Base-by-base conservation (phyloP, 2,113 vertebrate genomes). In the Paralichthys olivaceus region DNA sequence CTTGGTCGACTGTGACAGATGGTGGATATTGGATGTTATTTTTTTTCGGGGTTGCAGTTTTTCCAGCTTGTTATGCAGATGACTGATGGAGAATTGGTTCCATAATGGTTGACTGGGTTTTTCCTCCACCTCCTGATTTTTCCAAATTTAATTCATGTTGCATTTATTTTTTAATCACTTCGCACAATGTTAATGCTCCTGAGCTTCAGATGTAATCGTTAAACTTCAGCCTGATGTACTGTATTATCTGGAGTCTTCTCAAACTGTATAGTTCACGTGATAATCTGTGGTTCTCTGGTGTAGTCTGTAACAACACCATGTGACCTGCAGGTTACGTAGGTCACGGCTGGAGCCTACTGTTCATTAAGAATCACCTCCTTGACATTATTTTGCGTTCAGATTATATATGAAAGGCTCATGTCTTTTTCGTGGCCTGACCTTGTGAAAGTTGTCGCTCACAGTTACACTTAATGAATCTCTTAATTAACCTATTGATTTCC, bases 401-500 rank as follows among this genome's bases (percentile, higher is more conserved):
- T 56, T 81, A 55, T 70, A 69, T 49, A 43, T 69, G 32, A 77
- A 80, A 80, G 55, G 15, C 37, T 69, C 12, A 1, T 43, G 45
- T 65, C 56, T 82, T 13, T 69, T 61, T 72, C 45, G 51, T 75
- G 56, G 58, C 70, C 83, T 57, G 75, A 79, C 78, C 75, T 81
- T 84, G 71, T 72, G 79, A 72, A 55, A 78, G 76, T 79, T 78
- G 65, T 80, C 59, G 66, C 71, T 81, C 81, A 61, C 77, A 72
- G 68, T 81, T 86, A 57, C 74, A 83, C 79, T 80, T 84, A 80
- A 87, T 93, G 84, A 85, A 88, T 84, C 80, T 82, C 76, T 75
- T 84, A 76, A 89, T 91, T 84, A 90, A 81, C 79, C 83, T 89
- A 90, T 90, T 80, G 87, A 91, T 89, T 83, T 64, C 61, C 54